Percentiles rank a stretch among this genome's conserved stretches.
These are phyloP conservation scores for Eupithecia subfuscata DNA, from an alignment of 2,888 invertebrate genomes.

Conservation along the genomic window DNA sequence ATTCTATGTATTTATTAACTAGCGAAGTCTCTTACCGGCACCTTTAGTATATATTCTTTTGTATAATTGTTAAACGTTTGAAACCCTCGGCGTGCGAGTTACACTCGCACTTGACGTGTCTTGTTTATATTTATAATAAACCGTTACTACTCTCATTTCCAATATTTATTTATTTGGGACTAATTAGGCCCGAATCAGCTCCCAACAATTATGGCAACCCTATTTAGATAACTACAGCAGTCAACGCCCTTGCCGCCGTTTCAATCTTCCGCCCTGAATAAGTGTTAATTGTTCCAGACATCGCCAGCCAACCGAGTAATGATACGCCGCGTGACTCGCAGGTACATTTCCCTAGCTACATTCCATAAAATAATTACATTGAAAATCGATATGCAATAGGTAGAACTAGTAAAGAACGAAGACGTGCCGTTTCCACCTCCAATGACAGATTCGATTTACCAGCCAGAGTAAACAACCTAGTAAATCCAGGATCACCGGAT, in stretches of 20 bases:
- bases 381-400: neutral
- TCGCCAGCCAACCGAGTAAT: conserved; percentile 77
- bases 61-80: too few relatives aligned
- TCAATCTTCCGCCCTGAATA: conserved; percentile 3
- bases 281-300: conserved; percentile 54
- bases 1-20: too few relatives aligned
- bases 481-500: neutral
- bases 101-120: too few relatives aligned
- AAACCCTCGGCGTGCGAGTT: too few relatives aligned
- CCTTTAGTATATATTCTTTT: too few relatives aligned
- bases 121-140: too few relatives aligned
- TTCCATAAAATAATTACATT: neutral
- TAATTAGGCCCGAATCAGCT: too few relatives aligned
- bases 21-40: too few relatives aligned
- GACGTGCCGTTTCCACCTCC: neutral
- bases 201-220: too few relatives aligned
- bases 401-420: neutral
- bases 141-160: too few relatives aligned
- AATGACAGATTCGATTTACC: neutral
- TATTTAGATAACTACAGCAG: neutral
- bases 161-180: too few relatives aligned
- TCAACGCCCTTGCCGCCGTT: neutral
- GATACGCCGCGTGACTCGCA: conserved; percentile 87
- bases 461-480: neutral
- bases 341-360: conserved; percentile 67